These are phyloP conservation scores for Archivesica marissinica DNA, from an alignment of 1,140 invertebrate genomes.

Conservation along the genomic window DNA sequence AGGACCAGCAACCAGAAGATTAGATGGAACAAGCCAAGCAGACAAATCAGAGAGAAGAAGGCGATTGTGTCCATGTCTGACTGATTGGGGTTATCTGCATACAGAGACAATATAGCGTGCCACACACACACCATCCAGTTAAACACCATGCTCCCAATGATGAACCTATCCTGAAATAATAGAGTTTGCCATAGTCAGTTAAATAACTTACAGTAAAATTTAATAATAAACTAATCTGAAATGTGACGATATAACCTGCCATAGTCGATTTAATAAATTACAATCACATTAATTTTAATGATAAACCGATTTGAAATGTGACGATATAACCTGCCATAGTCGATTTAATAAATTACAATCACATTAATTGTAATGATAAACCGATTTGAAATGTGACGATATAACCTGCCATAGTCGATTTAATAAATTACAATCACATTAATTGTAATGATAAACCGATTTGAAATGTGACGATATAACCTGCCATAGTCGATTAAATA, in stretches of 20 bases:
- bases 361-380: too few relatives aligned
- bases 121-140: conserved; percentile 75
- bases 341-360: too few relatives aligned
- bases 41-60: conserved; percentile 15
- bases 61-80: conserved; percentile 3
- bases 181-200: background rate
- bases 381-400: too few relatives aligned
- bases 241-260: background rate
- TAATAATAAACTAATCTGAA: background rate
- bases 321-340: too few relatives aligned
- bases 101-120: conserved; percentile 72
- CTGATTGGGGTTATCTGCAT: background rate
- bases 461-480: too few relatives aligned
- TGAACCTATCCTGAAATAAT: conserved; percentile 74
- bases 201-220: background rate
- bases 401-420: too few relatives aligned
- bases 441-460: too few relatives aligned
- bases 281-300: too few relatives aligned
- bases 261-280: too few relatives aligned
- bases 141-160: conserved; percentile 73
- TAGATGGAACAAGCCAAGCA: conserved; percentile 19
- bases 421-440: too few relatives aligned
- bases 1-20: conserved; percentile 15
- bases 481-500: too few relatives aligned
- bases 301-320: too few relatives aligned